Evolutionary conservation across 2,888 invertebrate genomes (phyloP).

Genomic region (Xestia xanthographa): DNA sequence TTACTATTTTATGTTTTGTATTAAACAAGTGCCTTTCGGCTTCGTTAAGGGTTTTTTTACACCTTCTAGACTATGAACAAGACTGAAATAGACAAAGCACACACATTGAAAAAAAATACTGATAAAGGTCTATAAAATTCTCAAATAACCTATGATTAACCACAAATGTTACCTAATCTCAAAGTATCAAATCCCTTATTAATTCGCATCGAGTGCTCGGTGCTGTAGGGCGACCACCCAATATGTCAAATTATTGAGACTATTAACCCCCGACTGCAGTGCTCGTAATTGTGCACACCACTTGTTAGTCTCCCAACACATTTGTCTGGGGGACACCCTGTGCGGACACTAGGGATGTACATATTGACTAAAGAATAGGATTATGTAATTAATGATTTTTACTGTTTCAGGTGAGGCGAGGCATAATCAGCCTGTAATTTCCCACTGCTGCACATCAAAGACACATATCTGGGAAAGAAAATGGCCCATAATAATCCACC

Average conservation of each 20-base stretch:
- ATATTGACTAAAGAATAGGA: background rate
- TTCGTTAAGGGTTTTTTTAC: too few relatives aligned
- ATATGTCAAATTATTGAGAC: slow-evolving; percentile 79
- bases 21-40: too few relatives aligned
- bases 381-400: background rate
- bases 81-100: background rate
- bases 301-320: slow-evolving; percentile 59
- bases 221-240: slow-evolving; percentile 63
- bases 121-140: background rate
- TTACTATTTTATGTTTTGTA: too few relatives aligned
- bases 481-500: background rate
- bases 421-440: background rate
- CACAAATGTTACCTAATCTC: slow-evolving; percentile 36
- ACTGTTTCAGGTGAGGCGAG: background rate
- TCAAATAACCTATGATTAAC: slow-evolving; percentile 23
- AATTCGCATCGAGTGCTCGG: slow-evolving; percentile 32
- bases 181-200: slow-evolving; percentile 55
- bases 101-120: slow-evolving; percentile 5
- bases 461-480: background rate
- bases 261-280: slow-evolving; percentile 67
- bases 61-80: background rate
- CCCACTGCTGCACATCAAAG: background rate
- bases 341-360: slow-evolving; percentile 58
- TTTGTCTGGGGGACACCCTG: slow-evolving; percentile 68
- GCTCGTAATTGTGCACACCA: slow-evolving; percentile 65